Conservation (phyloP, 2,888 invertebrate species). For the Xestoiulus laeticollis region DNA sequence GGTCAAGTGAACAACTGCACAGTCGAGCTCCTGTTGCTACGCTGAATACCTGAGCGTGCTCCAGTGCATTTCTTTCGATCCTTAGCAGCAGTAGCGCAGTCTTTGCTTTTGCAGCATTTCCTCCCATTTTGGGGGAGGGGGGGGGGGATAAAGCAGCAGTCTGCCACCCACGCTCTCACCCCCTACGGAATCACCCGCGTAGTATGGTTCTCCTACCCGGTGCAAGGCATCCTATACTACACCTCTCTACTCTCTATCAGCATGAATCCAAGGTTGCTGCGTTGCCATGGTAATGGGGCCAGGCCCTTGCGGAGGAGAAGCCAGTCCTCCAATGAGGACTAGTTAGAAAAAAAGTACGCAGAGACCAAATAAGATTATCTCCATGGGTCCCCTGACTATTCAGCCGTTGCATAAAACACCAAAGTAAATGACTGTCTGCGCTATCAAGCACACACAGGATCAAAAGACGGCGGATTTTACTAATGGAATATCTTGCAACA, state of each 20-base stretch:
- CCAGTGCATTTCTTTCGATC: not conserved
- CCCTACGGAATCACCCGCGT: no score
- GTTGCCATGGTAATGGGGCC: not conserved
- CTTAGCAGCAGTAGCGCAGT: not conserved
- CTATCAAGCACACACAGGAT: not conserved
- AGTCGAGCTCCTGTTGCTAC: not conserved
- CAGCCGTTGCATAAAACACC: constrained; percentile 26
- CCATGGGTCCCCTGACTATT: constrained; percentile 26
- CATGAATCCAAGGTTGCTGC: not conserved
- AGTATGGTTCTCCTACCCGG: not conserved
- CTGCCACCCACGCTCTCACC: no score
- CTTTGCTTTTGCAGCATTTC: not conserved
- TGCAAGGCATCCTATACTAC: not conserved
- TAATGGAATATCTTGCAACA: not conserved
- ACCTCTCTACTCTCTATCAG: not conserved
- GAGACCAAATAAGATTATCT: constrained; percentile 26
- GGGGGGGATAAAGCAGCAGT: not conserved
- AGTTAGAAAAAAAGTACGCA: constrained; percentile 7
- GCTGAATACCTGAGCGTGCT: not conserved
- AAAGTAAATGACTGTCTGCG: constrained; percentile 26
- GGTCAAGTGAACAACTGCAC: not conserved
- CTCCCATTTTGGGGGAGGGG: not conserved
- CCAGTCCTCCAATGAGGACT: not conserved
- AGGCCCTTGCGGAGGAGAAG: not conserved
- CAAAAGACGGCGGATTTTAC: not conserved